Percentiles rank a stretch among this genome's conserved stretches.
Evolutionary conservation across 2,888 invertebrate species (phyloP).

Genomic region (Andrena fulva): DNA sequence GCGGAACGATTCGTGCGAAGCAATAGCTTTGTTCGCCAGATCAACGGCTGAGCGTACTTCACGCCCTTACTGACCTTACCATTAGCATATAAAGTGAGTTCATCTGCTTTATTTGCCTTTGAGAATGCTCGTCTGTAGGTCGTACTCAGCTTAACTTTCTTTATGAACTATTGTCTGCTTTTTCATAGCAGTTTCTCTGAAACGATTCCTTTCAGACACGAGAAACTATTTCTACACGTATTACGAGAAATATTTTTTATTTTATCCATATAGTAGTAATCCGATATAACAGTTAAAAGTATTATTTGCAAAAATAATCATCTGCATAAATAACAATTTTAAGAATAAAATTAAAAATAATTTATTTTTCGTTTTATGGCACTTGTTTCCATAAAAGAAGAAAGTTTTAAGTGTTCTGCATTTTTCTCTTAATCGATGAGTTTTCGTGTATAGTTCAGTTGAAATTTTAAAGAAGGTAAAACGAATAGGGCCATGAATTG

Average conservation of each 20-base stretch:
- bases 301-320: no score
- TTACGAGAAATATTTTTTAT: background rate
- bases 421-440: no score
- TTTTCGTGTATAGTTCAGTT: no score
- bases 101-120: slow-evolving; percentile 78
- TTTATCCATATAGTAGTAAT: no score
- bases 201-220: background rate
- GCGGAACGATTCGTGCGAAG: slow-evolving; percentile 55
- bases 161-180: background rate
- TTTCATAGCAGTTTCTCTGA: background rate
- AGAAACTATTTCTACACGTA: background rate
- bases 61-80: slow-evolving; percentile 72
- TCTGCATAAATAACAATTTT: no score
- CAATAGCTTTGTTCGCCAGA: slow-evolving; percentile 76
- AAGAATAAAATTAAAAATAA: no score
- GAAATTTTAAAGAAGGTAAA: no score
- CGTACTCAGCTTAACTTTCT: slow-evolving; percentile 30
- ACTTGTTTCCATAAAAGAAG: no score
- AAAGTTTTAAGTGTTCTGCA: no score
- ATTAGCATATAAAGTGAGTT: slow-evolving; percentile 82
- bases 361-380: no score
- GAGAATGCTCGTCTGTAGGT: slow-evolving; percentile 63
- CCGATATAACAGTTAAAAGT: no score
- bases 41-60: slow-evolving; percentile 81
- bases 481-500: no score